Evolutionary conservation across 2,113 vertebrate species (phyloP).

Genomic region (Cavia aperea): DNA sequence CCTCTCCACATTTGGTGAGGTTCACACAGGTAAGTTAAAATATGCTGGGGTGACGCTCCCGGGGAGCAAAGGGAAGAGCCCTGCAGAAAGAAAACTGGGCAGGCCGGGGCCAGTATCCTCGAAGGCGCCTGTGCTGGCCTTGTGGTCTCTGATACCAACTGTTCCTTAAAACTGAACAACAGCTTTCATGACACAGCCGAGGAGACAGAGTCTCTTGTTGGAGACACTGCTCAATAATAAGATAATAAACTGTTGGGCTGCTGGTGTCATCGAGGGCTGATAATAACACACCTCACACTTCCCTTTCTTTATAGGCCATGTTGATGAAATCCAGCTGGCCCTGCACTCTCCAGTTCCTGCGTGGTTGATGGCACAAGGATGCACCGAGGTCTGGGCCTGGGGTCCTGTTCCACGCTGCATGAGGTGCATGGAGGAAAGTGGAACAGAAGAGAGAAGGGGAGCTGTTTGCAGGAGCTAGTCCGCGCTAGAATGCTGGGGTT

Average conservation of each 20-base stretch:
- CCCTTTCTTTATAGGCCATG: constrained; percentile 60
- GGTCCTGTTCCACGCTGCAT: fast-evolving
- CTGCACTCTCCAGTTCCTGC: constrained; percentile 56
- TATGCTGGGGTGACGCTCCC: not conserved
- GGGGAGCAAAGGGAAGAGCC: not conserved
- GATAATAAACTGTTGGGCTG: constrained; percentile 44
- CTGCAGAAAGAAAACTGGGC: not conserved
- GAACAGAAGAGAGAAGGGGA: not conserved
- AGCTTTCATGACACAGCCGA: constrained; percentile 38
- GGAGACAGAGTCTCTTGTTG: constrained; percentile 64
- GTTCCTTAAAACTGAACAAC: constrained; percentile 66
- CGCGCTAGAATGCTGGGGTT: fast-evolving
- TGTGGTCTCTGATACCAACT: constrained; percentile 51
- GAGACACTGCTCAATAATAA: constrained; percentile 63
- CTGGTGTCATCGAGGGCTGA: constrained; percentile 64
- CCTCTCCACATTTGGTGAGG: not conserved
- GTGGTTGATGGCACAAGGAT: constrained; percentile 29
- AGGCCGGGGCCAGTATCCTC: not conserved
- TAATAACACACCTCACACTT: constrained; percentile 54
- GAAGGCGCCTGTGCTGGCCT: not conserved
- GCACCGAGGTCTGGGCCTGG: constrained; percentile 11
- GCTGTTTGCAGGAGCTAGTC: fast-evolving
- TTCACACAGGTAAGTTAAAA: constrained; percentile 1
- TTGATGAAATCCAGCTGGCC: constrained; percentile 70
- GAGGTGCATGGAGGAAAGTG: fast-evolving